Evolutionary conservation across 1,140 invertebrate species (phyloP).

Genomic region (Drosophila pruinosa): DNA sequence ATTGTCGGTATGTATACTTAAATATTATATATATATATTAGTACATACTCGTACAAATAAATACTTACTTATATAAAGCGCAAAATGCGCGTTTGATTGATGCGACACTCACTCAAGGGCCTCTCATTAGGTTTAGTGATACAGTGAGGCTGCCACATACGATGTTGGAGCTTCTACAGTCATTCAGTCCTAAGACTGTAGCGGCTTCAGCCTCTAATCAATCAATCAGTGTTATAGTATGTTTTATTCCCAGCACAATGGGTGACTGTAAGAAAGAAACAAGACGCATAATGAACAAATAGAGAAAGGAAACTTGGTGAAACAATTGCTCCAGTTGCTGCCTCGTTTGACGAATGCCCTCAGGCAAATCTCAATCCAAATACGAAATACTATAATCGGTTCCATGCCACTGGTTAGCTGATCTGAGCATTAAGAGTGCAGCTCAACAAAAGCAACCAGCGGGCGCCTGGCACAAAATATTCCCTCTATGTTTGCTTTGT

Average conservation of each 20-base stretch:
- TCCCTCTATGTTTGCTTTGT: slow-evolving; percentile 69
- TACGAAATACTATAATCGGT: slow-evolving; percentile 78
- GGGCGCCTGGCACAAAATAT: slow-evolving; percentile 47
- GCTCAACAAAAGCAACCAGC: slow-evolving; percentile 35
- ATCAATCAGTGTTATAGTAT: slow-evolving; percentile 81
- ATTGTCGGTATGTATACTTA: slow-evolving; percentile 42
- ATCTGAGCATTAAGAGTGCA: slow-evolving; percentile 13
- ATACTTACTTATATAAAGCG: slow-evolving; percentile 58
- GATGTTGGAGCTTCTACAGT: not conserved
- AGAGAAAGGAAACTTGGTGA: slow-evolving; percentile 62
- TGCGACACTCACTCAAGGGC: slow-evolving; percentile 78
- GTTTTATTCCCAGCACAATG: slow-evolving; percentile 49
- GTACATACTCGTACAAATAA: slow-evolving; percentile 19
- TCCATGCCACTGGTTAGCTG: slow-evolving; percentile 76
- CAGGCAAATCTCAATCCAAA: slow-evolving; percentile 71
- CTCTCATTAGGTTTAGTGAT: slow-evolving; percentile 77
- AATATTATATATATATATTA: slow-evolving; percentile 21
- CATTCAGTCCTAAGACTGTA: slow-evolving; percentile 1
- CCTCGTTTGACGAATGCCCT: slow-evolving; percentile 75
- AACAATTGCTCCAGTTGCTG: slow-evolving; percentile 71
- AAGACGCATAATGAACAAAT: slow-evolving; percentile 62
- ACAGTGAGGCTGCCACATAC: slow-evolving; percentile 17
- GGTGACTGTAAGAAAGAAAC: slow-evolving; percentile 4
- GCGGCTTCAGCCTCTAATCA: slow-evolving; percentile 68
- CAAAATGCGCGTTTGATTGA: slow-evolving; percentile 80